A percentile compares a stretch with the other conserved stretches of the same genome.
phyloP scores from a whole-genome alignment of 2,797 vertebrate genomes.

The Trichosurus vulpecula region DNA sequence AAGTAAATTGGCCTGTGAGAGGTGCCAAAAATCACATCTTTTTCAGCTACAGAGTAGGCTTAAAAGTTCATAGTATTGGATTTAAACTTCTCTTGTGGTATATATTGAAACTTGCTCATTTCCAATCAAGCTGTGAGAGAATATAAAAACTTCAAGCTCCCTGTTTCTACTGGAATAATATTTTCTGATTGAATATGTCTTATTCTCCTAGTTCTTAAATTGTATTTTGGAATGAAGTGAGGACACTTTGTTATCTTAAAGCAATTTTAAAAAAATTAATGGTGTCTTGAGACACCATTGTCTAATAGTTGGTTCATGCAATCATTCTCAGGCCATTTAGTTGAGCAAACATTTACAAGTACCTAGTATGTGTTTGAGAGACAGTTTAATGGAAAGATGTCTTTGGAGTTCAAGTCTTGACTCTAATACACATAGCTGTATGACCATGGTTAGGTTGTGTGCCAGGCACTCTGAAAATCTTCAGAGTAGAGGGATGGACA shows the following conservation, averaged over 20 bases:
- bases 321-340: neutral
- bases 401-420: neutral
- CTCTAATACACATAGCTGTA: neutral
- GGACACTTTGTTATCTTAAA: neutral
- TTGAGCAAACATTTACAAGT: neutral
- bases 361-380: neutral
- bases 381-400: neutral
- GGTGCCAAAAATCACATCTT: conserved; percentile 39
- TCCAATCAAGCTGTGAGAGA: conserved; percentile 5
- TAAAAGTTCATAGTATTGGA: conserved; percentile 29
- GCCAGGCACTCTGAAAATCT: neutral
- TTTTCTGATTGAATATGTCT: neutral
- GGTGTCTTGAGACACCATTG: neutral
- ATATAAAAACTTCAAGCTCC: neutral
- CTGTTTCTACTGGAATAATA: neutral
- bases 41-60: conserved; percentile 19
- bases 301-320: neutral
- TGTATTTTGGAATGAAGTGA: neutral
- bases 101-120: neutral
- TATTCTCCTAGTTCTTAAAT: neutral
- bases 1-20: conserved; percentile 45
- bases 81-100: neutral
- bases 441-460: neutral
- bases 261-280: neutral
- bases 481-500: neutral